Evolutionary conservation across 2,888 invertebrate species (phyloP).

Genomic region (Apotomis betuletana): DNA sequence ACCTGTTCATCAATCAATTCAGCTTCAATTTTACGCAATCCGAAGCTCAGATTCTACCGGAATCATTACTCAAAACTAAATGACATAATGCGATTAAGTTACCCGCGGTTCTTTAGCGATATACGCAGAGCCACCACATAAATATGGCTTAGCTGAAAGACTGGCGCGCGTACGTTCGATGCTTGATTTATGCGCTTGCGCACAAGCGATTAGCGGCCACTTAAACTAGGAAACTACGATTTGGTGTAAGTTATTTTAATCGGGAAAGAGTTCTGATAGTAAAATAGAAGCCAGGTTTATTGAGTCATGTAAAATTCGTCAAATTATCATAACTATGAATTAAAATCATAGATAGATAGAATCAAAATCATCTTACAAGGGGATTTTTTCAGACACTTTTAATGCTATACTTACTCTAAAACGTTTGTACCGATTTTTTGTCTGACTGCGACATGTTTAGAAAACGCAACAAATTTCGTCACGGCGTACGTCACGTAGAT

Average conservation of each 20-base stretch:
- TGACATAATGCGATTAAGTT: constrained; percentile 35
- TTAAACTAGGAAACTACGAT: constrained; percentile 41
- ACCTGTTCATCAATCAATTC: not conserved
- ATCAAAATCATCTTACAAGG: too few relatives aligned
- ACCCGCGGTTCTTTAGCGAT: constrained; percentile 25
- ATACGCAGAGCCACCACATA: constrained; percentile 33
- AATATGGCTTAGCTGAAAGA: constrained; percentile 39
- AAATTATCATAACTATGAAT: too few relatives aligned
- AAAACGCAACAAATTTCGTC: too few relatives aligned
- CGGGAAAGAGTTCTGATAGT: not conserved
- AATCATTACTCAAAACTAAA: constrained; percentile 20
- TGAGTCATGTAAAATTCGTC: too few relatives aligned
- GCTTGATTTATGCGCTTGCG: constrained; percentile 52
- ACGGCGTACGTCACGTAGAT: too few relatives aligned
- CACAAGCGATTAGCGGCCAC: constrained; percentile 42
- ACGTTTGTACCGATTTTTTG: too few relatives aligned
- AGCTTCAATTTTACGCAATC: not conserved
- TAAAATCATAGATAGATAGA: too few relatives aligned
- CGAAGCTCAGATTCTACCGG: constrained; percentile 3
- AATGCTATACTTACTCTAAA: too few relatives aligned
- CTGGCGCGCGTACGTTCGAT: constrained; percentile 47
- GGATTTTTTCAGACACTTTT: too few relatives aligned
- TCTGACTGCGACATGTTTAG: too few relatives aligned
- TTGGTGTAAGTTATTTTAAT: constrained; percentile 18
- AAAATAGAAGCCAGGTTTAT: not conserved